Evolutionary conservation across 1,140 invertebrate species (phyloP).

Genomic region (Drosophila takahashii): DNA sequence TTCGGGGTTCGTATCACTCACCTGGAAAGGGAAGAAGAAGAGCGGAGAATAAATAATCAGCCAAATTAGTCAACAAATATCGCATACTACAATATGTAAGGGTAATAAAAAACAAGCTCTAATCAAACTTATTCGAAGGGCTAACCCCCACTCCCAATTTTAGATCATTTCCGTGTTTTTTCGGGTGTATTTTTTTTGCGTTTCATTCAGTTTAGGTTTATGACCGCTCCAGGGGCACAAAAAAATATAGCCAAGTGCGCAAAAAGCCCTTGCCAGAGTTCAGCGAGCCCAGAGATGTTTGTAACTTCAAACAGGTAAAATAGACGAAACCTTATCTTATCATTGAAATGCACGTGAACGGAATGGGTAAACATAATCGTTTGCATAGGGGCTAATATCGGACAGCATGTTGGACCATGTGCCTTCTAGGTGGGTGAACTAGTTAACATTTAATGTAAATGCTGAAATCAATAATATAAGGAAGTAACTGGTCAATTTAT

Average conservation of each 20-base stretch:
- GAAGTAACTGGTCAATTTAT: neutral
- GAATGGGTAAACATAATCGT: constrained; percentile 43
- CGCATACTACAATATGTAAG: neutral
- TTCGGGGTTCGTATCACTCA: constrained; percentile 24
- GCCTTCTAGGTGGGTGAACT: neutral
- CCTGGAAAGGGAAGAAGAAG: constrained; percentile 26
- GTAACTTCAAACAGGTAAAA: constrained; percentile 18
- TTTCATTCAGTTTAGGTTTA: constrained; percentile 34
- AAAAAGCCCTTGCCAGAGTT: constrained; percentile 65
- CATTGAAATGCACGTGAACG: constrained; percentile 66
- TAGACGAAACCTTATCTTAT: constrained; percentile 59
- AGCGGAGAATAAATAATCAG: constrained; percentile 24
- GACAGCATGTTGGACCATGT: constrained; percentile 6
- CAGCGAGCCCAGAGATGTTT: constrained; percentile 26
- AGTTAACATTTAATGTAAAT: too few relatives aligned
- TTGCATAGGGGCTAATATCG: constrained; percentile 13
- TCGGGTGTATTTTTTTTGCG: constrained; percentile 10
- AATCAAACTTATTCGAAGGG: constrained; percentile 35
- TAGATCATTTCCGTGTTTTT: constrained; percentile 40
- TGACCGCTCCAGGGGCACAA: constrained; percentile 38
- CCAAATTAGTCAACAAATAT: constrained; percentile 19
- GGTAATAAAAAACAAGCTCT: constrained; percentile 15
- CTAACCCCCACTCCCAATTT: constrained; percentile 1
- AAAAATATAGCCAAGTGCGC: constrained; percentile 17
- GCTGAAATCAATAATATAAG: neutral